Evolutionary conservation across 2,797 vertebrate genomes (phyloP).

Genomic region (Enoplosus armatus): DNA sequence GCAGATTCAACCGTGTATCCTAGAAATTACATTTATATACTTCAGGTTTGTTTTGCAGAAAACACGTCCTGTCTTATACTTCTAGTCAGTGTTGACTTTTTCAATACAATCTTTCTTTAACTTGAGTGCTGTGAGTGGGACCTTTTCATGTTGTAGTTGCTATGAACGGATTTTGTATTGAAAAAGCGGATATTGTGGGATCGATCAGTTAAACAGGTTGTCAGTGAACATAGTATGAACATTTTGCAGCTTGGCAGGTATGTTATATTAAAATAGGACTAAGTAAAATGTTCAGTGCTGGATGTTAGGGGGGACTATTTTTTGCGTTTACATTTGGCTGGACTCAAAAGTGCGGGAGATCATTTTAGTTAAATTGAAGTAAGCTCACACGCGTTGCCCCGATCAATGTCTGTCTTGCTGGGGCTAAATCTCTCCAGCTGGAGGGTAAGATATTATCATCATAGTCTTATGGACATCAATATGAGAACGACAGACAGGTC

Average conservation of each 20-base stretch:
- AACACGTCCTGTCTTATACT: background rate
- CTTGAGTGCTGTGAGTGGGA: background rate
- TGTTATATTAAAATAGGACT: background rate
- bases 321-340: background rate
- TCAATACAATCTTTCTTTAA: background rate
- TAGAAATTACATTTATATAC: background rate
- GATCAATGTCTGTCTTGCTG: no score
- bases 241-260: background rate
- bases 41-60: background rate
- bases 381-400: background rate
- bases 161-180: background rate
- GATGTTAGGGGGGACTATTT: background rate
- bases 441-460: background rate
- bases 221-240: background rate
- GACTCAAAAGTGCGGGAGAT: background rate
- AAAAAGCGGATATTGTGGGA: background rate
- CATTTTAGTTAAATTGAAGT: background rate
- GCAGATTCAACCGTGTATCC: background rate
- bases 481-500: no score
- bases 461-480: no score
- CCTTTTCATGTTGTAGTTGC: background rate
- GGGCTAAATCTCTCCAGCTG: background rate
- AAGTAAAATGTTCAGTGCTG: background rate
- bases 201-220: background rate
- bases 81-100: background rate